Conservation (phyloP, 2,888 invertebrate genomes). For the Griposia aprilina region DNA sequence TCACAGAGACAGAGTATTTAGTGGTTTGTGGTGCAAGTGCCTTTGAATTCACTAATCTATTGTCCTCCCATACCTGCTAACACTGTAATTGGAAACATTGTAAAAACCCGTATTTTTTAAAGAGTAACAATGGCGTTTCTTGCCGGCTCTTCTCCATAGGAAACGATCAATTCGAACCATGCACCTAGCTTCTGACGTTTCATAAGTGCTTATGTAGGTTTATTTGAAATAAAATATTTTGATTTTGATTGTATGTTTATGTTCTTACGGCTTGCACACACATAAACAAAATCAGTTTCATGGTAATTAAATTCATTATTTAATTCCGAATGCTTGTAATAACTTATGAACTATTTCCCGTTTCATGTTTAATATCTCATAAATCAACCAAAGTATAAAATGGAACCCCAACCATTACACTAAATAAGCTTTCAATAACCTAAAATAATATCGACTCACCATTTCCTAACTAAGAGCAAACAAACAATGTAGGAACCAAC, state of each 20-base stretch:
- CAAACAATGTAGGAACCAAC: constrained; percentile 31
- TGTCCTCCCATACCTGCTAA: no score
- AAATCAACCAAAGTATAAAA: constrained; percentile 30
- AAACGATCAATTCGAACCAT: no score
- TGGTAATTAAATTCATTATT: not conserved
- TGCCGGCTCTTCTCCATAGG: no score
- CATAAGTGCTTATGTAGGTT: no score
- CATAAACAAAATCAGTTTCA: not conserved
- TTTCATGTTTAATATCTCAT: not conserved
- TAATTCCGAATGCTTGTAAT: not conserved
- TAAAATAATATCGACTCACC: constrained; percentile 51
- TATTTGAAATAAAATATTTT: no score
- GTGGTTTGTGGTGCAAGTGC: not conserved
- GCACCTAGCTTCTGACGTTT: no score
- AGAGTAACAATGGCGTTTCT: no score
- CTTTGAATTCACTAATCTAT: not conserved
- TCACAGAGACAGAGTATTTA: not conserved
- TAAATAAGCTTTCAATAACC: constrained; percentile 37
- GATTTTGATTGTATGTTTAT: not conserved
- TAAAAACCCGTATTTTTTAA: no score
- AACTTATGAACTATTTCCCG: not conserved
- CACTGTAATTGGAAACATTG: no score
- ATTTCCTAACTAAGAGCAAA: constrained; percentile 39
- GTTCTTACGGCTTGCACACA: not conserved
- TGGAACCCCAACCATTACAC: not conserved